A percentile compares a stretch with the other conserved stretches of the same genome.
phyloP scores from a whole-genome alignment of 2,113 vertebrate species.

The Ophthalmolycus amberensis region DNA sequence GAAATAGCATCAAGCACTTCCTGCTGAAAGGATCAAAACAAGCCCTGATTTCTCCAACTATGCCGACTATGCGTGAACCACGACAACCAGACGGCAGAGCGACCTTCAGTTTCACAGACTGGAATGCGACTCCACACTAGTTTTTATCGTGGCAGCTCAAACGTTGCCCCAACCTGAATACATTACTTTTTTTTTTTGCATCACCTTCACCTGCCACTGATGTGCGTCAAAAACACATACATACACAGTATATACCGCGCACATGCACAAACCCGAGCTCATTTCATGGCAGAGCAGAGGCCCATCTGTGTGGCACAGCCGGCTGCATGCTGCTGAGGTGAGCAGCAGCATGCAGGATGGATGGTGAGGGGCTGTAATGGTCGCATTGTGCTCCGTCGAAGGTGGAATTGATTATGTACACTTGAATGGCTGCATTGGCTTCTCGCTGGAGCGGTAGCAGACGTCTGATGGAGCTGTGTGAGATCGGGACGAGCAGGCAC shows the following conservation, averaged over 20 bases:
- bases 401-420: conserved; percentile 74
- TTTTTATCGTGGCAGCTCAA: conserved; percentile 36
- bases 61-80: conserved; percentile 18
- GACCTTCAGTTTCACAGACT: conserved; percentile 62
- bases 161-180: conserved; percentile 27
- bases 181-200: conserved; percentile 28
- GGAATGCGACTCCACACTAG: neutral
- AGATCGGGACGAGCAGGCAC: conserved; percentile 70
- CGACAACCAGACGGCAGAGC: conserved; percentile 2
- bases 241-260: conserved; percentile 4
- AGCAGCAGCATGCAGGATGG: conserved; percentile 45
- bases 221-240: conserved; percentile 4
- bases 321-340: conserved; percentile 41
- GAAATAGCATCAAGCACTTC: conserved; percentile 48
- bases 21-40: conserved; percentile 47
- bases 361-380: conserved; percentile 61
- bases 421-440: conserved; percentile 56
- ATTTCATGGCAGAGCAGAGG: conserved; percentile 77
- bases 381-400: conserved; percentile 65
- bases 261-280: conserved; percentile 38
- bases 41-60: conserved; percentile 46
- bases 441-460: conserved; percentile 45
- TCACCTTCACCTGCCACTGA: conserved; percentile 42
- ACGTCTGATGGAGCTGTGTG: conserved; percentile 61
- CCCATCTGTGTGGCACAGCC: conserved; percentile 70